Conservation (phyloP, 2,888 invertebrate species). For the Oscheius sp. region DNA sequence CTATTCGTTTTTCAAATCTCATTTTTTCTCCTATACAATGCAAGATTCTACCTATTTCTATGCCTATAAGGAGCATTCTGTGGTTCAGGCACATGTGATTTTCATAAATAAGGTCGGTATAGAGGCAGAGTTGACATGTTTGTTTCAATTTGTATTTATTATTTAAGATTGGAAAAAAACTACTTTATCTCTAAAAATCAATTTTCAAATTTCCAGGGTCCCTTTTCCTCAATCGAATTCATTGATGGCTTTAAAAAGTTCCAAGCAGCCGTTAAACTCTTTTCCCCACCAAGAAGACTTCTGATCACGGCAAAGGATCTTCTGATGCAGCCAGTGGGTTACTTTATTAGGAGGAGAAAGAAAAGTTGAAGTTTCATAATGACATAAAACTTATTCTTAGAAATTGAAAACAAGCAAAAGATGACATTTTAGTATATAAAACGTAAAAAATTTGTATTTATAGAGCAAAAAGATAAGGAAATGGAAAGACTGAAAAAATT, state of each 20-base stretch:
- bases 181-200: not conserved
- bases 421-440: too few relatives aligned
- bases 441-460: too few relatives aligned
- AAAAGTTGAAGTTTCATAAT: not conserved
- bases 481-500: too few relatives aligned
- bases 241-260: slow-evolving; percentile 3
- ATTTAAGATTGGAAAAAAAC: too few relatives aligned
- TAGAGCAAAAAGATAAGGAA: too few relatives aligned
- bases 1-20: not conserved
- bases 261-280: not conserved
- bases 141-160: too few relatives aligned
- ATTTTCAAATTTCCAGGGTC: slow-evolving; percentile 2
- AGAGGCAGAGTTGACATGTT: too few relatives aligned
- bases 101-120: not conserved
- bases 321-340: not conserved
- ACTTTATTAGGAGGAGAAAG: too few relatives aligned
- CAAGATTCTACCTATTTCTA: not conserved
- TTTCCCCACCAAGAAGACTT: not conserved
- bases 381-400: not conserved
- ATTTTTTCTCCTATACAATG: not conserved
- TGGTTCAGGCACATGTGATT: not conserved
- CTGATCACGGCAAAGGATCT: not conserved
- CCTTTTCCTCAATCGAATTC: not conserved
- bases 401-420: not conserved
- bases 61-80: not conserved